Percentiles rank a stretch among this genome's conserved stretches.
Conservation (phyloP, 1,140 invertebrate species). For the Sitobion miscanthi region DNA sequence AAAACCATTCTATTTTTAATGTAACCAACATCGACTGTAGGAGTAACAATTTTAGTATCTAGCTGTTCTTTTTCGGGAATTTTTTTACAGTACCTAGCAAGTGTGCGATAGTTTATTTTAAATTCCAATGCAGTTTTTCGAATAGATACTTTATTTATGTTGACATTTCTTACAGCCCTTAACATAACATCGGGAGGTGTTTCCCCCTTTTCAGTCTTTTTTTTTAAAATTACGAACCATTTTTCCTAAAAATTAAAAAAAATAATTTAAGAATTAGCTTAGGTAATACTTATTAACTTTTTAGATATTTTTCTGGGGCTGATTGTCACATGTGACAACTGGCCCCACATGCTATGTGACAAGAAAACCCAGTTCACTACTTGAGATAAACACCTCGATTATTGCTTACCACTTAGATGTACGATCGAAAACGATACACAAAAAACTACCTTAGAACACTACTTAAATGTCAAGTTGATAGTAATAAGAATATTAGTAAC, state of each 20-base stretch:
- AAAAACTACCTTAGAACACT: not conserved
- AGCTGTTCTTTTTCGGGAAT: not conserved
- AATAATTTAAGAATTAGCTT: not conserved
- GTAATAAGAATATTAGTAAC: not conserved
- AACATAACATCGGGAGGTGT: not conserved
- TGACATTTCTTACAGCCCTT: constrained; percentile 25
- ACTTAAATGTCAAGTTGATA: not conserved
- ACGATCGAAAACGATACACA: not conserved
- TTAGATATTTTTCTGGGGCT: not conserved
- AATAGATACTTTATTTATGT: not conserved
- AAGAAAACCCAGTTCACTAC: not conserved
- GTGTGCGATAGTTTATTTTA: constrained; percentile 15
- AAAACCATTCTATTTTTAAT: not conserved
- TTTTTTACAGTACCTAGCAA: constrained; percentile 15
- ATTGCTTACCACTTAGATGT: not conserved
- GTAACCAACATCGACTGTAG: not conserved
- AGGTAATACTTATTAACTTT: too few species aligned
- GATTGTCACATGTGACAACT: constrained; percentile 26
- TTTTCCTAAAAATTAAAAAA: not conserved
- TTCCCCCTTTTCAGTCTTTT: not conserved
- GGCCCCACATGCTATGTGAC: not conserved
- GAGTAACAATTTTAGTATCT: not conserved
- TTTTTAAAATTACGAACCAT: not conserved
- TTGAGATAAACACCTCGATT: not conserved
- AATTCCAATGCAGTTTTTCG: not conserved